These are phyloP conservation scores for Rhadina sibilatrix DNA, from an alignment of 2,113 vertebrate species.

Conservation along the genomic window DNA sequence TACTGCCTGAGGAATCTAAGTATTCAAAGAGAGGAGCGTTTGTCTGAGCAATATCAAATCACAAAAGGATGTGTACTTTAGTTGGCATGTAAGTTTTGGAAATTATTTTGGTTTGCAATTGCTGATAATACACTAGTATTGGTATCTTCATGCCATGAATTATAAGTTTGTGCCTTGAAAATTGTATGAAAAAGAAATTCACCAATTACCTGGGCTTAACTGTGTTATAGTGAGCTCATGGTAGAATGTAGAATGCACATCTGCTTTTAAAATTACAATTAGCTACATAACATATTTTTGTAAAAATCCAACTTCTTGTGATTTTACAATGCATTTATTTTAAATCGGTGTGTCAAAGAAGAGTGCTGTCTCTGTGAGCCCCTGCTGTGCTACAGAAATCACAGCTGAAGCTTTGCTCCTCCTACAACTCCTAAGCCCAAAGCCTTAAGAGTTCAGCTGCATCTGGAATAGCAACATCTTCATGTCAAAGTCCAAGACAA, in stretches of 20 bases:
- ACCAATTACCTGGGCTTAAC: background rate
- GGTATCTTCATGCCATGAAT: background rate
- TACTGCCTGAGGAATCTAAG: background rate
- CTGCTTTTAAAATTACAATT: background rate
- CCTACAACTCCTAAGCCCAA: background rate
- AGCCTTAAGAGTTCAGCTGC: background rate
- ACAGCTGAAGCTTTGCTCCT: background rate
- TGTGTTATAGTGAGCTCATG: background rate
- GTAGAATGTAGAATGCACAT: background rate
- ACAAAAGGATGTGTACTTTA: background rate
- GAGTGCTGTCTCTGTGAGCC: background rate
- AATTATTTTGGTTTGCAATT: background rate
- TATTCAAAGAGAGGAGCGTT: background rate
- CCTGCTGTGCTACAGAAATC: background rate
- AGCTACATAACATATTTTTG: background rate
- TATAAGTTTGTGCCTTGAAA: background rate
- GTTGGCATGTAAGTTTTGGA: background rate
- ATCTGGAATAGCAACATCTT: slow-evolving; percentile 9
- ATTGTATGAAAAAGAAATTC: background rate
- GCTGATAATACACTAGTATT: background rate
- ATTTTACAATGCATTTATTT: background rate
- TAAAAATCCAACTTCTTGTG: background rate
- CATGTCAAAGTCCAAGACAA: slow-evolving; percentile 14
- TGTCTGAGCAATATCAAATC: background rate
- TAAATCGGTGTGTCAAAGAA: background rate